Conservation (phyloP, 2,888 invertebrate species). For the Bellardia bayeri region DNA sequence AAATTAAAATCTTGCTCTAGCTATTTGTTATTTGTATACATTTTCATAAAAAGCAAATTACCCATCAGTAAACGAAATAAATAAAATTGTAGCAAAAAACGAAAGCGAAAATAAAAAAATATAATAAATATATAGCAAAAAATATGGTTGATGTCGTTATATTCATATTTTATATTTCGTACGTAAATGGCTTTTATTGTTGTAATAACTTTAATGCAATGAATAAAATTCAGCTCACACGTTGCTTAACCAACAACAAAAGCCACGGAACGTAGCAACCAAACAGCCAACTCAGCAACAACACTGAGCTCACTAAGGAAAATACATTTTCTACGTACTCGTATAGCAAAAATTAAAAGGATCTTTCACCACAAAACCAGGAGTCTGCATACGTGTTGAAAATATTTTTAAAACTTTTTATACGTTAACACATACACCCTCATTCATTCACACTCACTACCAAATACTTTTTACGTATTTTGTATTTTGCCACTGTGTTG, state of each 20-base stretch:
- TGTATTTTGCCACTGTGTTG: neutral
- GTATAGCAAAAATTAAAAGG: neutral
- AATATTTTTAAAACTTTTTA: slow-evolving; percentile 23
- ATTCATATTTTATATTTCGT: slow-evolving; percentile 41
- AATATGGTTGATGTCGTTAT: slow-evolving; percentile 33
- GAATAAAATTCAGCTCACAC: slow-evolving; percentile 63
- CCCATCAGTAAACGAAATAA: slow-evolving; percentile 25
- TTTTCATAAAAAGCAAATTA: slow-evolving; percentile 23
- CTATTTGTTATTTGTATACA: slow-evolving; percentile 23
- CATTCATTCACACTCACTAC: neutral
- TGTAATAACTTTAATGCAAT: slow-evolving; percentile 61
- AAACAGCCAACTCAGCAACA: slow-evolving; percentile 24
- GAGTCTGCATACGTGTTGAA: slow-evolving; percentile 44
- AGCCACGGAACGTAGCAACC: neutral
- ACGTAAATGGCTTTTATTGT: slow-evolving; percentile 61
- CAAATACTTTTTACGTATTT: neutral
- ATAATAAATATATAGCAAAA: neutral
- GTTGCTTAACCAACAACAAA: slow-evolving; percentile 37
- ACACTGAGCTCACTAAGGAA: slow-evolving; percentile 24
- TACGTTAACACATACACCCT: neutral
- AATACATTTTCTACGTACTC: neutral
- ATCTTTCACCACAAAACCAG: slow-evolving; percentile 30
- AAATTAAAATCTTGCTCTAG: slow-evolving; percentile 43
- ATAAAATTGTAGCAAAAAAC: slow-evolving; percentile 27
- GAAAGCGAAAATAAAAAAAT: neutral